phyloP scores from a whole-genome alignment of 2,113 vertebrate species.

The Laticauda colubrina region DNA sequence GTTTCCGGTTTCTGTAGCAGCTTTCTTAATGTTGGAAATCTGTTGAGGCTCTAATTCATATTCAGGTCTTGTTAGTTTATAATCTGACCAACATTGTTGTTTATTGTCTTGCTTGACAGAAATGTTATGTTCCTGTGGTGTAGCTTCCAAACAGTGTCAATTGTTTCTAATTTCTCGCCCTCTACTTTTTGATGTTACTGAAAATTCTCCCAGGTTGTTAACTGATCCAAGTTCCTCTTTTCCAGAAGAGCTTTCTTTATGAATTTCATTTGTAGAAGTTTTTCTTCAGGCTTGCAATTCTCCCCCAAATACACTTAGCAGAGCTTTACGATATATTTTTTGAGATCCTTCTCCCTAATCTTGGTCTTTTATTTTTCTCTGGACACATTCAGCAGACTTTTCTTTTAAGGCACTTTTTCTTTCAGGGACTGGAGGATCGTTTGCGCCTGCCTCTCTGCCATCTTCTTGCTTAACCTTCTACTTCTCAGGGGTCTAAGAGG shows the following conservation, averaged over 20 bases:
- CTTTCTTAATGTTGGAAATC: neutral
- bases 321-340: conserved; percentile 68
- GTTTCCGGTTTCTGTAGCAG: neutral
- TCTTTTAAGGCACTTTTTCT: conserved; percentile 30
- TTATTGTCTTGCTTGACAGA: conserved; percentile 2
- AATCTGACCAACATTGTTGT: neutral
- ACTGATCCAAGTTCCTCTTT: neutral
- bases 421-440: conserved; percentile 31
- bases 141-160: neutral
- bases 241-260: neutral
- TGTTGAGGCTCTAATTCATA: neutral
- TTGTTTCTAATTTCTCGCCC: neutral
- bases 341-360: conserved; percentile 64
- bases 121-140: conserved; percentile 7
- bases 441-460: conserved; percentile 29
- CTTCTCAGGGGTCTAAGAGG: neutral
- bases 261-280: neutral
- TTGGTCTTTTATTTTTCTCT: conserved; percentile 56
- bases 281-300: conserved; percentile 24
- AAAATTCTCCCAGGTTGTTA: neutral
- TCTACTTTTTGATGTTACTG: neutral
- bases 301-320: conserved; percentile 55
- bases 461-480: conserved; percentile 34
- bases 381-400: conserved; percentile 39
- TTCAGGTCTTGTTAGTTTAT: neutral